Conservation (phyloP, 1,140 invertebrate genomes). For the Subanguina moxae region DNA sequence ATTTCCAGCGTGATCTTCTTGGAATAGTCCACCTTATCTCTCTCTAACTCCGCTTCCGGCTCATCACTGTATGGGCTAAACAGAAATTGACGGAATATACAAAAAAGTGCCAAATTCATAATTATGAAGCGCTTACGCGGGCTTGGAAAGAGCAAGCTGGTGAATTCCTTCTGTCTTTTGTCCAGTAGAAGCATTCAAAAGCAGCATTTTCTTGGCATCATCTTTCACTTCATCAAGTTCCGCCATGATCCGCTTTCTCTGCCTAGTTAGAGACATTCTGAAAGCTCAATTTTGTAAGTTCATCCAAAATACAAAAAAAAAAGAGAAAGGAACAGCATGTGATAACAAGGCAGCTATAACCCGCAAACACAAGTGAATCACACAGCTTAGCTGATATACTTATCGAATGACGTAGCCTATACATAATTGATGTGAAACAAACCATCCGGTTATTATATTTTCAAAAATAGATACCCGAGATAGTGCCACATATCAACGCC, state of each 20-base stretch:
- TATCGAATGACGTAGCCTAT: no score
- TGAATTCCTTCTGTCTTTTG: not conserved
- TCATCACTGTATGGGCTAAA: slow-evolving; percentile 76
- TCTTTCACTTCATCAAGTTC: not conserved
- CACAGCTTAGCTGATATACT: no score
- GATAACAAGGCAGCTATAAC: no score
- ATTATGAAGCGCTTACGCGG: slow-evolving; percentile 64
- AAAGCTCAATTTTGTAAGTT: not conserved
- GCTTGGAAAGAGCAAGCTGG: slow-evolving; percentile 38
- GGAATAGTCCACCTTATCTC: slow-evolving; percentile 77
- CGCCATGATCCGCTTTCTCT: not conserved
- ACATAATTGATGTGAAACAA: no score
- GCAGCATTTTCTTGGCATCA: not conserved
- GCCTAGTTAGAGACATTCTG: not conserved
- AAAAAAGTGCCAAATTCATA: no score
- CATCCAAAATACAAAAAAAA: not conserved
- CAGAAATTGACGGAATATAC: no score
- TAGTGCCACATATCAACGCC: no score
- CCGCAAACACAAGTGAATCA: no score
- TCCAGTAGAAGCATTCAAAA: not conserved
- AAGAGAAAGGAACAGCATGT: not conserved
- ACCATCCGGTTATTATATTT: no score
- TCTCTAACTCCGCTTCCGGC: slow-evolving; percentile 71
- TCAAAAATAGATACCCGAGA: no score
- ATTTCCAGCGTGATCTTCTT: slow-evolving; percentile 74